Evolutionary conservation across 2,113 vertebrate species (phyloP).

Genomic region (Centrocercus urophasianus): DNA sequence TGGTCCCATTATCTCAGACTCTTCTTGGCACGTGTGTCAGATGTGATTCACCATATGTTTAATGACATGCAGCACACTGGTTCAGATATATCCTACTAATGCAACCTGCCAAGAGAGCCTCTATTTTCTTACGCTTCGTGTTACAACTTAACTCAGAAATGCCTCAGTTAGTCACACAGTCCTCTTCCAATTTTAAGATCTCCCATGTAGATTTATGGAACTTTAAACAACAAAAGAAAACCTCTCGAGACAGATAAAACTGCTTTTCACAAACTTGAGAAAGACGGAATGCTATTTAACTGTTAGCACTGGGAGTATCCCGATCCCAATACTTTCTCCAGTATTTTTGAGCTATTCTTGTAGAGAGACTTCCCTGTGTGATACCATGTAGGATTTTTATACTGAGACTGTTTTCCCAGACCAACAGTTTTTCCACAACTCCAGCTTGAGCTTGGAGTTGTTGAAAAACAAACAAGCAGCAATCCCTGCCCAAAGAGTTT

Average conservation of each 20-base stretch:
- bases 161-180: constrained; percentile 3
- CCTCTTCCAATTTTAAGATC: not conserved
- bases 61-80: not conserved
- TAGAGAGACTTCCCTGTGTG: not conserved
- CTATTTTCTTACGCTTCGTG: constrained; percentile 20
- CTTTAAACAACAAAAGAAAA: constrained; percentile 26
- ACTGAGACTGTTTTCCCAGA: not conserved
- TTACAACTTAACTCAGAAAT: constrained; percentile 36
- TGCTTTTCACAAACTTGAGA: not conserved
- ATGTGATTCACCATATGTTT: constrained; percentile 37
- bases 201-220: not conserved
- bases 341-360: not conserved
- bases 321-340: not conserved
- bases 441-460: not conserved
- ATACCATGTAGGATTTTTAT: not conserved
- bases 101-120: not conserved
- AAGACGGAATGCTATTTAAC: not conserved
- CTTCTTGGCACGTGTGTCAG: constrained; percentile 23
- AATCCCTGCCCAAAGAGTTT: not conserved
- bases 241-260: not conserved
- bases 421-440: not conserved
- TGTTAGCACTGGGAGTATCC: not conserved
- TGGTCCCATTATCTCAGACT: constrained; percentile 55
- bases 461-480: not conserved
- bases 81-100: constrained; percentile 20